A percentile compares a stretch with the other conserved stretches of the same genome.
Evolutionary conservation across 2,797 vertebrate species (phyloP).

Genomic region (Lacerta bilineata): DNA sequence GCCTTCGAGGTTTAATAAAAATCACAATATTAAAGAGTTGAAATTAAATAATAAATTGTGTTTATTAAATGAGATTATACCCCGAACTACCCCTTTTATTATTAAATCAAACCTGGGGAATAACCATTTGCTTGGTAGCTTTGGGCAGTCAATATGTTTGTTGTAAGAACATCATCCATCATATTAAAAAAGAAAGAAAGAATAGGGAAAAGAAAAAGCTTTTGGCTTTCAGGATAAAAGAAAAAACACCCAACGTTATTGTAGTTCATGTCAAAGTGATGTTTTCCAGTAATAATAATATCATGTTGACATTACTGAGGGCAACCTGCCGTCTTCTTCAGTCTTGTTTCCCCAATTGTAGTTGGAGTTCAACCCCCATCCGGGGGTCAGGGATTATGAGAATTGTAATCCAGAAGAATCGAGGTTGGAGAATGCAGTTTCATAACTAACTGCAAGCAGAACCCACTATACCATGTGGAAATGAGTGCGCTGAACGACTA

Average conservation of each 20-base stretch:
- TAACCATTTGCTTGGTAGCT: constrained; percentile 2
- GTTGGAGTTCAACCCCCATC: not conserved
- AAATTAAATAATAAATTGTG: constrained; percentile 24
- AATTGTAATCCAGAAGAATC: too few relatives aligned
- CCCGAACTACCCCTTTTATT: not conserved
- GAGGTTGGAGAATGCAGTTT: too few relatives aligned
- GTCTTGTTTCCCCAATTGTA: not conserved
- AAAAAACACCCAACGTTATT: not conserved
- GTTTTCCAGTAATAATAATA: constrained; percentile 1
- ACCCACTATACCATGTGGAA: not conserved
- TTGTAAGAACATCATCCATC: constrained; percentile 9
- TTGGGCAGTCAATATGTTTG: constrained; percentile 9
- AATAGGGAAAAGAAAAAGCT: not conserved
- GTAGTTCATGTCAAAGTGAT: not conserved
- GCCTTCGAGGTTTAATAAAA: constrained; percentile 13
- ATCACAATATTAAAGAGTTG: constrained; percentile 2
- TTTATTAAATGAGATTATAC: constrained; percentile 20
- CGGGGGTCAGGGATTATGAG: too few relatives aligned
- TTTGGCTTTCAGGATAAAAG: not conserved
- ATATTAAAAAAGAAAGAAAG: not conserved
- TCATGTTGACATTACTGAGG: not conserved
- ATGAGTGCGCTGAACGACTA: not conserved
- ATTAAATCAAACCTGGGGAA: constrained; percentile 20
- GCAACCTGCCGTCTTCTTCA: not conserved
- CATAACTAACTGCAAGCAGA: too few relatives aligned